Conservation (phyloP, 2,113 vertebrate genomes). For the Gopherus evgoodei region DNA sequence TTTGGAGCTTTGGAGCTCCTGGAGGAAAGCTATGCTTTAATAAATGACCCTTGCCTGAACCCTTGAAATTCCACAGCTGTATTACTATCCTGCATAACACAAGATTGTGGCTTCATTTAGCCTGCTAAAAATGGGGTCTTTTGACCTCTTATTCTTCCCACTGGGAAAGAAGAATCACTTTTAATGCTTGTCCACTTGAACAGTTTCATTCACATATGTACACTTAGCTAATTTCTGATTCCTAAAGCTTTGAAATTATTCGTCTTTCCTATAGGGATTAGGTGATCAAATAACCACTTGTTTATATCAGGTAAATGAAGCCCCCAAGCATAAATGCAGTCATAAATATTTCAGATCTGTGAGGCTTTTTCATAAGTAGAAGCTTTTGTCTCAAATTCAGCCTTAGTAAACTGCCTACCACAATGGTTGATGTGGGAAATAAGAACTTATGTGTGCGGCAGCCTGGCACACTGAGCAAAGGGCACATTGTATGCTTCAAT, state of each 20-base stretch:
- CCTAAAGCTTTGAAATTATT: not conserved
- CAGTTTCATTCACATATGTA: not conserved
- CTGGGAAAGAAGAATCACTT: not conserved
- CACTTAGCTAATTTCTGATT: not conserved
- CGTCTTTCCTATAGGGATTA: not conserved
- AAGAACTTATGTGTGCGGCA: not conserved
- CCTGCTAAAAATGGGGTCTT: not conserved
- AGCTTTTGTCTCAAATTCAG: not conserved
- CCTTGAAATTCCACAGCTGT: not conserved
- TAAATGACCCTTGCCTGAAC: not conserved
- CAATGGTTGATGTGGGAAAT: not conserved
- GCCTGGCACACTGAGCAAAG: not conserved
- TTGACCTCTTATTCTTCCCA: constrained; percentile 8
- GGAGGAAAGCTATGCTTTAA: not conserved
- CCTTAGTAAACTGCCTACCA: fast-evolving
- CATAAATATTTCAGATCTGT: constrained; percentile 22
- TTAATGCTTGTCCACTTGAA: not conserved
- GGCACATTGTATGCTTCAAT: not conserved
- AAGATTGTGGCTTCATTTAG: not conserved
- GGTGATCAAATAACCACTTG: not conserved
- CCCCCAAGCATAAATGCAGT: not conserved
- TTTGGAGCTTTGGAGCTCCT: not conserved
- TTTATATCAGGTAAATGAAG: constrained; percentile 18
- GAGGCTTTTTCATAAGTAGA: not conserved
- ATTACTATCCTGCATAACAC: not conserved